phyloP scores from a whole-genome alignment of 2,113 vertebrate genomes.

The Bostrychus sinensis region DNA sequence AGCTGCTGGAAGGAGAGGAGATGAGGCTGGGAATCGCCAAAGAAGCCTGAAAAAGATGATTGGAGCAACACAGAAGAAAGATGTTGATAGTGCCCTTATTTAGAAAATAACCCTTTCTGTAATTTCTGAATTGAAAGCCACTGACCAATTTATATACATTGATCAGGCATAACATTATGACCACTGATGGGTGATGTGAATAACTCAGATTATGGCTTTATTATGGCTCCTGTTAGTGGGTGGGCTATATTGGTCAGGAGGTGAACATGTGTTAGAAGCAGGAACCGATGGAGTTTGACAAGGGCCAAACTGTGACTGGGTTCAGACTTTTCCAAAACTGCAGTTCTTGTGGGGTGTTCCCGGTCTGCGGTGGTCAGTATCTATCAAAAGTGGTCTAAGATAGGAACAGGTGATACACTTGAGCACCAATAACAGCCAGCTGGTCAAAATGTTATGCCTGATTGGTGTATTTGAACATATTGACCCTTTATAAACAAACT shows the following conservation, averaged over 20 bases:
- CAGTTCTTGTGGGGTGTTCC: neutral
- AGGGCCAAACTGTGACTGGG: neutral
- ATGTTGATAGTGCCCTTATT: neutral
- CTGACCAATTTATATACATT: neutral
- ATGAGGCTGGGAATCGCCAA: slow-evolving; percentile 74
- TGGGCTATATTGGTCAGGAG: too few relatives aligned
- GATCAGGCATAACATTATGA: neutral
- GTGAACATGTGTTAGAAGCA: neutral
- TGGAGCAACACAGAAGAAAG: slow-evolving; percentile 16
- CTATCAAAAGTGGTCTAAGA: neutral
- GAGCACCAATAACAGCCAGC: neutral
- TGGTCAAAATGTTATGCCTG: slow-evolving; percentile 1
- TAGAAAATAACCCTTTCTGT: neutral
- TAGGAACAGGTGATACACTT: neutral
- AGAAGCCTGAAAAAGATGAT: slow-evolving; percentile 44
- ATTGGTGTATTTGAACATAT: neutral
- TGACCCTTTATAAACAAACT: neutral
- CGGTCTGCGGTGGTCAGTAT: neutral
- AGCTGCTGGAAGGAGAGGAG: slow-evolving; percentile 84
- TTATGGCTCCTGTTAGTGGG: neutral
- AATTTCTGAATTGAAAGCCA: neutral
- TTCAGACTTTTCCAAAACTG: too few relatives aligned
- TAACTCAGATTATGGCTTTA: neutral
- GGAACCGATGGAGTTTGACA: too few relatives aligned
- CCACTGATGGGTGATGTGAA: neutral